Evolutionary conservation across 2,113 vertebrate genomes (phyloP).

Genomic region (Mustela lutreola): DNA sequence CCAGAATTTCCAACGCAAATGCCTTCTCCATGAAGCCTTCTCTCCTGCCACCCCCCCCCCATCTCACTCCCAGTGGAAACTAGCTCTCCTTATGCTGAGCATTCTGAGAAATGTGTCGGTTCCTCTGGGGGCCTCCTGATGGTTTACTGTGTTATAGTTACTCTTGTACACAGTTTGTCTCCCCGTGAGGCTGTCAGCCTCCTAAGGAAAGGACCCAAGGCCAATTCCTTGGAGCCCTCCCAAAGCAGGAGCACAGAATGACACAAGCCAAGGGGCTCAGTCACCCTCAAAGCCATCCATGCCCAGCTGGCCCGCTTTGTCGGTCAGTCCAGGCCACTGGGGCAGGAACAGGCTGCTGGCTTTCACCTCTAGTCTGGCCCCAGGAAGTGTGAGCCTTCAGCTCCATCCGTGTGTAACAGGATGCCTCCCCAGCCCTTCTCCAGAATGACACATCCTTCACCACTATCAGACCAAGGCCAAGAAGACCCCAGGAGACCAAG

Average conservation of each 20-base stretch:
- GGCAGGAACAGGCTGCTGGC: not conserved
- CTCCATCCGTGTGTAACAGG: not conserved
- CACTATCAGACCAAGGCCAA: accelerated
- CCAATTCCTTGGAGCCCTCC: not conserved
- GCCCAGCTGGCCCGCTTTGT: not conserved
- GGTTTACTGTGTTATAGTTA: not conserved
- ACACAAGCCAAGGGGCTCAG: not conserved
- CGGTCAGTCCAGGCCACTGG: not conserved
- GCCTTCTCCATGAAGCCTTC: not conserved
- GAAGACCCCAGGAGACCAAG: not conserved
- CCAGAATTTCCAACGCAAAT: not conserved
- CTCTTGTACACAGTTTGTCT: not conserved
- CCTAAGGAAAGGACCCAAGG: not conserved
- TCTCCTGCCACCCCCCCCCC: not conserved
- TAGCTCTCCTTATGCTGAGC: not conserved
- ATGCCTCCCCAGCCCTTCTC: not conserved
- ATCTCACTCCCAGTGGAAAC: not conserved
- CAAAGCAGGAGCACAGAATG: not conserved
- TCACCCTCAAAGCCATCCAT: not conserved
- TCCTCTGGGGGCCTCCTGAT: not conserved
- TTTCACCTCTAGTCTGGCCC: not conserved
- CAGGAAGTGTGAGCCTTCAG: not conserved
- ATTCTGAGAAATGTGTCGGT: not conserved
- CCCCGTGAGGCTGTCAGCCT: not conserved
- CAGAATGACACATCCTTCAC: not conserved